A percentile compares a stretch with the other conserved stretches of the same genome.
Conservation (phyloP, 2,113 vertebrate species). For the Drymodes brunneopygia region DNA sequence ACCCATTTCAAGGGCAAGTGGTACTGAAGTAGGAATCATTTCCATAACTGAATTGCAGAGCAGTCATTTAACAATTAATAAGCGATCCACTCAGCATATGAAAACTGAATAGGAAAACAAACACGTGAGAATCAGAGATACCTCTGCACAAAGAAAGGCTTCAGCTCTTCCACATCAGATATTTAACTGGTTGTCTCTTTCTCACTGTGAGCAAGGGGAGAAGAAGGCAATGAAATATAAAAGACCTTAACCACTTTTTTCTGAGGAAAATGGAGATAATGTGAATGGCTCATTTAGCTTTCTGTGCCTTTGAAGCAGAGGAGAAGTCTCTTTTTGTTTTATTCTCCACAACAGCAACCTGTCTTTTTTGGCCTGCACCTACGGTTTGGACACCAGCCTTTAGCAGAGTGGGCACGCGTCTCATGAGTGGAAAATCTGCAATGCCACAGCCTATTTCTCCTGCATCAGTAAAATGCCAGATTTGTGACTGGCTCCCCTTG, state of each 20-base stretch:
- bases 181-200: neutral
- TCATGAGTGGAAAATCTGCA: neutral
- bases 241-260: neutral
- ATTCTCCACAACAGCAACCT: neutral
- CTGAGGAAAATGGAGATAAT: neutral
- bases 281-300: neutral
- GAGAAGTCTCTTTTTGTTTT: neutral
- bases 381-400: neutral
- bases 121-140: neutral
- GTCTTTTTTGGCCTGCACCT: neutral
- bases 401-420: neutral
- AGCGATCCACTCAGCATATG: neutral
- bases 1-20: neutral
- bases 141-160: neutral
- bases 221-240: neutral
- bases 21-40: neutral
- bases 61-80: conserved; percentile 36
- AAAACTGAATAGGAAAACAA: conserved; percentile 1
- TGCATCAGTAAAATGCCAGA: neutral
- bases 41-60: conserved; percentile 18
- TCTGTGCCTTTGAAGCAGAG: neutral
- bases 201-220: neutral
- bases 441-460: rapidly evolving
- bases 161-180: neutral
- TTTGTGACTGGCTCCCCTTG: neutral